Evolutionary conservation across 2,888 invertebrate genomes (phyloP), one percentile per base, ranked within the genome.

Genomic region (Acleris sparsana): DNA sequence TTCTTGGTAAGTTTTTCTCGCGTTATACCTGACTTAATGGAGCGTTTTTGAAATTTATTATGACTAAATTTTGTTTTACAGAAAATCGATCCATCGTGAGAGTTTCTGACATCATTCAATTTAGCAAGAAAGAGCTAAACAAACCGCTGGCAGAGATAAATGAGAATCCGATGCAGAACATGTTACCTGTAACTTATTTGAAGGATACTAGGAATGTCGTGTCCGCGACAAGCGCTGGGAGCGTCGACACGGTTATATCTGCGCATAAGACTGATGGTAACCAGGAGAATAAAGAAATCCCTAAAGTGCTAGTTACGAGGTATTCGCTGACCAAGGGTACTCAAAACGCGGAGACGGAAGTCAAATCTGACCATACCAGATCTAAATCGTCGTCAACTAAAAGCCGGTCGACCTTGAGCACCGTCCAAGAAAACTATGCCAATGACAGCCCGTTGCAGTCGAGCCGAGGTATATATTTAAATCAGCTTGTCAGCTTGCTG

Each of bases 301-400:
- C 89, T 0, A 70, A 75, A 17, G 74, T 88, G 0, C 55, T 84
- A 7, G 74, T 88, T 0, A 84, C 84, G 0, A 74, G 75, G 11
- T 71, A 76, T 25, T 72, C 76, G 0, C 58, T 73, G 0, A 69
- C 59, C 44, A 72, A 67, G 49, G 72, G 72, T 5, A 53, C 48
- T 1, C 64, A 66, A 17, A 69, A 64, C 39, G 55, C 48, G 20
- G 72, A 72, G 13, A 53, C 49, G 13, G 71, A 72, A 48, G 46
- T 75, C 3, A 73, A 70, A 63, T 70, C 65, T 13, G 33, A 82
- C 75, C 64, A 70, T 6, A 74, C 75, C 0, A 79, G 82, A 22
- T 90, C 89, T 0, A 88, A 87, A 53, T 88, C 91, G 0, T 86
- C 89, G 0, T 88, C 87, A 0, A 87, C 81, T 64, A 89, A 84